These are phyloP conservation scores for Heterodera filipjevi DNA, from an alignment of 2,888 invertebrate species.

Conservation along the genomic window DNA sequence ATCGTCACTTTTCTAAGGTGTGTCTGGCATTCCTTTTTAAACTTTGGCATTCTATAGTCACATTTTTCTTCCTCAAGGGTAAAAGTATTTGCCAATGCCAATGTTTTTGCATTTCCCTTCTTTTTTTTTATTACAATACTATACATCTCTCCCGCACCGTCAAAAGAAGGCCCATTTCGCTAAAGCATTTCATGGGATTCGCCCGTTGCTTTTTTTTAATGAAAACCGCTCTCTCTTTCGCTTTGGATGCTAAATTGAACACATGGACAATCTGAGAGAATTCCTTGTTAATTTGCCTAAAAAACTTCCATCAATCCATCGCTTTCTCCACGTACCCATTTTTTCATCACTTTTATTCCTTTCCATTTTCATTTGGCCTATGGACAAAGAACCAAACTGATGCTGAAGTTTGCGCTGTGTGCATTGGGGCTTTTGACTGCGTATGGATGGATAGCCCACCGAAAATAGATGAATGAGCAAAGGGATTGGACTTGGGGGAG, in stretches of 20 bases:
- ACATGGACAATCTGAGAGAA: not conserved
- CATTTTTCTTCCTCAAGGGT: too few relatives aligned
- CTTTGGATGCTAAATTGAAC: not conserved
- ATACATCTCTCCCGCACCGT: not conserved
- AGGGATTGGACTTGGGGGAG: too few relatives aligned
- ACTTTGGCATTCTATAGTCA: too few relatives aligned
- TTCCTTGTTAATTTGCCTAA: not conserved
- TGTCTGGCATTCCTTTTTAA: too few relatives aligned
- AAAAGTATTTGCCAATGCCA: not conserved
- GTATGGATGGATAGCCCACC: not conserved
- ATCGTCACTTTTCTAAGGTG: too few relatives aligned
- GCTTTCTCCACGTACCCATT: not conserved
- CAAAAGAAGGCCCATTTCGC: not conserved
- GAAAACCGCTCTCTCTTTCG: not conserved
- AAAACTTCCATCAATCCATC: not conserved
- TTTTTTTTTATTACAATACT: too few relatives aligned
- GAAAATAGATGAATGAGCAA: not conserved
- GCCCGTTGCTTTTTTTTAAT: not conserved
- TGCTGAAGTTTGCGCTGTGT: not conserved
- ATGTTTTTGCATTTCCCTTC: not conserved
- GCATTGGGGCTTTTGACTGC: not conserved
- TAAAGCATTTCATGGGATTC: not conserved
- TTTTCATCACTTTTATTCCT: not conserved
- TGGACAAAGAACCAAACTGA: not conserved
- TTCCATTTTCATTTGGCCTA: not conserved